Evolutionary conservation across 2,797 vertebrate species (phyloP), one percentile per base, ranked within the genome.

Genomic region (Pseudopleuronectes americanus): DNA sequence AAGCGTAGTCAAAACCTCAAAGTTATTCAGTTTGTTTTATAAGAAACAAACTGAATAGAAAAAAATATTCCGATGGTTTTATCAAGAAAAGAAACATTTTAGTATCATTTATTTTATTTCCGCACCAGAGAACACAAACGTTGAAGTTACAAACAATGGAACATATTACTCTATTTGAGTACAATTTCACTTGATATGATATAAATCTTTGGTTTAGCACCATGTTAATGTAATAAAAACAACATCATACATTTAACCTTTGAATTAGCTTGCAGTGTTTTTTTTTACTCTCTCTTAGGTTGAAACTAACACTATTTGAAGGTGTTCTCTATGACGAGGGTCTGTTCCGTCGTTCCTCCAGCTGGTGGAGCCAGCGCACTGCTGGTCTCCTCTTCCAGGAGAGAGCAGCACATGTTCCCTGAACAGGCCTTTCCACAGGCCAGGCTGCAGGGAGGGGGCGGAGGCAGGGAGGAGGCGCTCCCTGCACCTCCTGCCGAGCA

Each of bases 401-500:
- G 47, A 52, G 86, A 76, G 59, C 94, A 94, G 79, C 94, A 94
- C 90, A 93, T 91, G 24, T 60, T 86, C n/a, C 23, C 63, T 24
- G 72, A 36, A n/a, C 93, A 94, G 67, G 74, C 75, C 57, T 68
- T 77, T 26, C 81, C 80, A 79, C 95, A 95, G 62, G 84, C 58
- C 1, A 95, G 80, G 13, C 78, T 90, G 75, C 94, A 95, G 57
- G 24, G 0, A 2, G 54, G 66, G 26, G 4, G 38, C 1, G 68
- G 28, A 21, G 67, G 58, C 19, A 28, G 48, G 21, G 57, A 54
- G 12, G 64, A 52, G 36, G 12, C 33, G 21, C 66, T 43, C 33
- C 33, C 31, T 58, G 33, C 23, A 1, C 61, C 38, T n/a, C 76
- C 9, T 0, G 10, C 47, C 21, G 57, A n/a, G 28, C 53, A 60